Base-by-base conservation (phyloP, 2,888 invertebrate species). In the Boloria selene region DNA sequence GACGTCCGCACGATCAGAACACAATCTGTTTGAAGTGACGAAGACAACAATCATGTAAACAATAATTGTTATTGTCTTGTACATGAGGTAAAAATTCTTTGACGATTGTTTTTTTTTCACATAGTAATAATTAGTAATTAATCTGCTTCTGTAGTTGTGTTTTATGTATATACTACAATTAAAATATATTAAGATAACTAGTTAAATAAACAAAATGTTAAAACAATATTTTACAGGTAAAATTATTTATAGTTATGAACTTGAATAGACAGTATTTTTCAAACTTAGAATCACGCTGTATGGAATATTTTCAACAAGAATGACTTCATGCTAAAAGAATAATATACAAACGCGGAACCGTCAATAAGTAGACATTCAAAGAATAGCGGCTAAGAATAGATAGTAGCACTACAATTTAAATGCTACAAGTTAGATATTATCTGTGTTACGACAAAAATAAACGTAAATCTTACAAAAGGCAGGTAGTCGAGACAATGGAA, bases 1-100 rank as follows among this genome's bases (percentile, higher is more conserved):
- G 84, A 81, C 84, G 83, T 78, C 79, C 79, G 77, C 72, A 72
- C 74, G 69, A 68, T 68, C 73, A 75, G 72, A 70, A 73, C 75
- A 72, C 65, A 50, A 50, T 31, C 68, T 45, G 80, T 79, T 85
- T 83, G 83, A 79, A 76, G 79, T 86, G 86, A 84, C 86, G 77
- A 85, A 85, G 82, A 83, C 80, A 83, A 84, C 85, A 87, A 84
- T 81, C 79, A 77, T 77, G 85, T 86, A 87, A 89, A 90, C 90
- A 90, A 88, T 87, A 85, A 84, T 86, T 88, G 82, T 84, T 83
- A 79, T 76, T 73, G 70, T 73, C 77, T 73, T 70, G 70, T 77
- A 73, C 73, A 80, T 84, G 83, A 78, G 86, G 84, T 75, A 78
- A 72, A 73, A 68, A 70, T 50, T 50, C 17, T 38, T 49, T 18